These are phyloP conservation scores for Cosmia trapezina DNA, from an alignment of 2,888 invertebrate genomes.

Conservation along the genomic window DNA sequence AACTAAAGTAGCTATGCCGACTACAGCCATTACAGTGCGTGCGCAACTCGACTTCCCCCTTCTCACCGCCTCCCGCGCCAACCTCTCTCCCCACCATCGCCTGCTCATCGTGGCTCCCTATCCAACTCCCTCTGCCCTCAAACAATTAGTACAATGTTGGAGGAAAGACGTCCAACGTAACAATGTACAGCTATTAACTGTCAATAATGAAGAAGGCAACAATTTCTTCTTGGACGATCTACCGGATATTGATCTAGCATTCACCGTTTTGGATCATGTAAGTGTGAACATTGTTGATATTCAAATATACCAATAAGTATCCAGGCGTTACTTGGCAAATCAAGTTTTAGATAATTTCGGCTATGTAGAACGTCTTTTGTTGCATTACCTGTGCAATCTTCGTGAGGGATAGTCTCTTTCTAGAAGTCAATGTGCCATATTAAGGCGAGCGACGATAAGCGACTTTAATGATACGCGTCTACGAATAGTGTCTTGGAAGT, in stretches of 20 bases:
- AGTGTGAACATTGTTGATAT: conserved; percentile 42
- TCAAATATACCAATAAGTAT: background rate
- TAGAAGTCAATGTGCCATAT: background rate
- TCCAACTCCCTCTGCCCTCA: conserved; percentile 49
- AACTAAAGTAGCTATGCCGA: conserved; percentile 15
- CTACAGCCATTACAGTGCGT: conserved; percentile 55
- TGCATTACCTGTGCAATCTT: background rate
- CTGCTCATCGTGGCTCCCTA: conserved; percentile 51
- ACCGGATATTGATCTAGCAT: conserved; percentile 72
- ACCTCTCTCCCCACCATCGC: conserved; percentile 35
- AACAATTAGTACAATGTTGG: conserved; percentile 68
- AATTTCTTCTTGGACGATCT: conserved; percentile 67
- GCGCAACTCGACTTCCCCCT: conserved; percentile 31
- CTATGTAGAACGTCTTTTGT: background rate
- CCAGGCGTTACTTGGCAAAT: background rate
- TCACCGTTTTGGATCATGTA: conserved; percentile 71
- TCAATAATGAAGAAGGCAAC: conserved; percentile 67
- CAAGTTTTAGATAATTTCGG: background rate
- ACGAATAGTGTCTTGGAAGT: no score
- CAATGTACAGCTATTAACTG: conserved; percentile 70
- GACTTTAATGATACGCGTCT: no score
- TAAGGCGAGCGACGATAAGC: background rate
- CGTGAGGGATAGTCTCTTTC: background rate
- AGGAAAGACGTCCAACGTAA: conserved; percentile 67
- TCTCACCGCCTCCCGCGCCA: conserved; percentile 35